Conservation (phyloP, 2,797 vertebrate species). For the Pitangus sulphuratus region DNA sequence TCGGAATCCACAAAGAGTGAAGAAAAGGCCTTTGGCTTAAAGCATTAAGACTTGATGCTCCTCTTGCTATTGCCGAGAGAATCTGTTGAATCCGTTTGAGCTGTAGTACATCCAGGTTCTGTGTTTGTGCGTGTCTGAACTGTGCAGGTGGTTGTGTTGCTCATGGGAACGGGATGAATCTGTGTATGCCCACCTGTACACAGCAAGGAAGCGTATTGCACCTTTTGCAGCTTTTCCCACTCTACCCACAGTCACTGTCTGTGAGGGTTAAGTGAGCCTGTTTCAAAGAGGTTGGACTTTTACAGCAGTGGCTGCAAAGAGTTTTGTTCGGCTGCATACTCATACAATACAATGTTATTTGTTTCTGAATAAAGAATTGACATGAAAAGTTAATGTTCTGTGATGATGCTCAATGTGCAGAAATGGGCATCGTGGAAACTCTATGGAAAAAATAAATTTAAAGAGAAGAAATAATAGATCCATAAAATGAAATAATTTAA, state of each 20-base stretch:
- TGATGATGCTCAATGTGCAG: neutral
- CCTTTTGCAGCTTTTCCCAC: neutral
- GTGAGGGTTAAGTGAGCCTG: neutral
- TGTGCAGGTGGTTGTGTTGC: neutral
- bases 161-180: neutral
- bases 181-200: neutral
- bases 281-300: neutral
- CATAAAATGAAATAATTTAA: neutral
- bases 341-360: neutral
- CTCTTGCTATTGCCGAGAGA: neutral
- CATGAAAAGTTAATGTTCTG: neutral
- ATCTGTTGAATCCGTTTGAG: neutral
- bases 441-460: neutral
- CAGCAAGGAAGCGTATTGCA: too few relatives aligned
- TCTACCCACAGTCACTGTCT: neutral
- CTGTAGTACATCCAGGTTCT: neutral
- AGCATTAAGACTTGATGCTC: neutral
- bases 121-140: neutral
- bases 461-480: neutral
- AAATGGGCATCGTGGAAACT: neutral
- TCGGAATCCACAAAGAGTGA: neutral
- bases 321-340: neutral
- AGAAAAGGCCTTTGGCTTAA: neutral
- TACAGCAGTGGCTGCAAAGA: neutral
- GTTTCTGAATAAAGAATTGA: neutral